phyloP scores from a whole-genome alignment of 35 echinoderm and acorn worm species.

The Holothuria glaberrima region DNA sequence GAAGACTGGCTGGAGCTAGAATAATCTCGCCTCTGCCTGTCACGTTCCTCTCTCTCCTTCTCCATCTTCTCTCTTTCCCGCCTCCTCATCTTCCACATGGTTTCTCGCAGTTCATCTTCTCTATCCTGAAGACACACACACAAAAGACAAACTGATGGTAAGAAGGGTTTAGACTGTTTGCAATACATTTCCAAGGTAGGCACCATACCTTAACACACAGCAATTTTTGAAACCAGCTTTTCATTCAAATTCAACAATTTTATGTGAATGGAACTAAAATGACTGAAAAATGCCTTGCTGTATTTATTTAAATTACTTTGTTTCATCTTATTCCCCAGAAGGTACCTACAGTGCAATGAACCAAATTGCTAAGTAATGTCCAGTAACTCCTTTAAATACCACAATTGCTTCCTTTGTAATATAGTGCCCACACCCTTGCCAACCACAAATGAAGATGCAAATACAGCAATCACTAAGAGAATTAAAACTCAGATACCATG shows the following conservation, averaged over 20 bases:
- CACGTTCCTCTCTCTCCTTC: conserved; percentile 62
- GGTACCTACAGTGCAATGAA: too few relatives aligned
- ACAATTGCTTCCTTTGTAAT: too few relatives aligned
- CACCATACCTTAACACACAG: not conserved
- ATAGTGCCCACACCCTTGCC: too few relatives aligned
- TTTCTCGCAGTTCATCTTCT: conserved; percentile 87
- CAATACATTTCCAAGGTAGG: not conserved
- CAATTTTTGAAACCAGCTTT: not conserved
- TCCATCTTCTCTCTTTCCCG: conserved; percentile 82
- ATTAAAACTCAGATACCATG: too few relatives aligned
- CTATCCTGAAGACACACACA: conserved; percentile 66
- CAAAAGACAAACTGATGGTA: not conserved
- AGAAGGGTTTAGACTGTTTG: not conserved
- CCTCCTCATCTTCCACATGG: conserved; percentile 75
- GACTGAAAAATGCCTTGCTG: too few relatives aligned
- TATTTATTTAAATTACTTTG: too few relatives aligned
- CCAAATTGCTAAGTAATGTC: too few relatives aligned
- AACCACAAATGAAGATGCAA: too few relatives aligned
- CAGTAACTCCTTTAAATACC: too few relatives aligned
- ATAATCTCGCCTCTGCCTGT: conserved; percentile 23
- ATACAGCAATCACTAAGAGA: too few relatives aligned
- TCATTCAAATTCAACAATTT: not conserved
- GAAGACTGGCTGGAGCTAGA: conserved; percentile 66
- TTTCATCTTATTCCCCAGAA: too few relatives aligned
- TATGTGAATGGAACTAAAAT: not conserved